A percentile compares a stretch with the other conserved stretches of the same genome.
These are phyloP conservation scores for Acanthiza pusilla DNA, from an alignment of 2,797 vertebrate species.

Conservation along the genomic window DNA sequence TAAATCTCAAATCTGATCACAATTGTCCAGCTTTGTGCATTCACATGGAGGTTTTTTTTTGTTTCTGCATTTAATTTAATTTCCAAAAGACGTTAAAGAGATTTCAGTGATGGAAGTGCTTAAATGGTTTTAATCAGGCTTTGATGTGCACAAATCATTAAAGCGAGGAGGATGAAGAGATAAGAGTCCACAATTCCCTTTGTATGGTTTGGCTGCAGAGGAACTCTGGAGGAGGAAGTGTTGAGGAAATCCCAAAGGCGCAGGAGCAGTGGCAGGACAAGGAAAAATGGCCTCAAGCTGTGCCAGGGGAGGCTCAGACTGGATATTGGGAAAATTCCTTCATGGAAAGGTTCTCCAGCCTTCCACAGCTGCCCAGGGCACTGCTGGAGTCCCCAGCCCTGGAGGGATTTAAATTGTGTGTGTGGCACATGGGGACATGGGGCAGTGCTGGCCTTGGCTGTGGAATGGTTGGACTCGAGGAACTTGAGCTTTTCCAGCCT, in stretches of 20 bases:
- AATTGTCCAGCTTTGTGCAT: background rate
- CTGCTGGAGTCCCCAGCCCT: background rate
- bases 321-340: background rate
- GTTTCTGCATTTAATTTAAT: slow-evolving; percentile 26
- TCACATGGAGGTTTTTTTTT: background rate
- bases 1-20: background rate
- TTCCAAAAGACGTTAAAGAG: slow-evolving; percentile 25
- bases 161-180: slow-evolving; percentile 32
- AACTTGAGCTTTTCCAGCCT: background rate
- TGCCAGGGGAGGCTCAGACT: background rate
- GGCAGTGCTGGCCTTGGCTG: background rate
- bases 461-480: background rate
- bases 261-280: background rate
- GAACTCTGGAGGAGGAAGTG: background rate
- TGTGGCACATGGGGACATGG: background rate
- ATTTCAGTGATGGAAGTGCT: slow-evolving; percentile 29
- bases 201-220: background rate
- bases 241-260: background rate
- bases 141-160: slow-evolving; percentile 48
- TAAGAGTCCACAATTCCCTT: background rate
- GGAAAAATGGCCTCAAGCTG: background rate
- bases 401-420: rapidly evolving
- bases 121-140: slow-evolving; percentile 46
- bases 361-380: background rate
- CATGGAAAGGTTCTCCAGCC: background rate